These are phyloP conservation scores for Seriola dumerili DNA, from an alignment of 2,113 vertebrate species.

Conservation along the genomic window DNA sequence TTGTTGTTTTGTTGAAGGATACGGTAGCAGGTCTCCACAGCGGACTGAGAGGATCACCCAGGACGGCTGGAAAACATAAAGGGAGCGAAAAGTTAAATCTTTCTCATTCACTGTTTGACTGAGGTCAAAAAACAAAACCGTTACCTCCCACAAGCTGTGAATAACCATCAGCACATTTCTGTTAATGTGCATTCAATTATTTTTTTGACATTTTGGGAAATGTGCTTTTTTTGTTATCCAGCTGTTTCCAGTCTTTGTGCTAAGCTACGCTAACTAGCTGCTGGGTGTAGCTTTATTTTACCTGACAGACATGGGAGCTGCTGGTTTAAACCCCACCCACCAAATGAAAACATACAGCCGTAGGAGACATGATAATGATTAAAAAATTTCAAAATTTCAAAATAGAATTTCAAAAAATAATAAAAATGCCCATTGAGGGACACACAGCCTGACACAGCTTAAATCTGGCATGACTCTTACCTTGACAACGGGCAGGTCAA, in stretches of 20 bases:
- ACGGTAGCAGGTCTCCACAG: constrained; percentile 97
- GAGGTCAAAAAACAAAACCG: background rate
- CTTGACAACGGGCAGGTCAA: constrained; percentile 97
- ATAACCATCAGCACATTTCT: too few relatives aligned
- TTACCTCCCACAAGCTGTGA: background rate
- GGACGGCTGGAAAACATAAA: constrained; percentile 88
- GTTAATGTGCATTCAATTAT: too few relatives aligned
- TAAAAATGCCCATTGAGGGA: background rate
- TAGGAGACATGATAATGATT: too few relatives aligned
- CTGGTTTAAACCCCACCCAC: too few relatives aligned
- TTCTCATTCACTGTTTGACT: background rate
- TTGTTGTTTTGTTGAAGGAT: constrained; percentile 85
- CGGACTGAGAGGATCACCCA: constrained; percentile 96
- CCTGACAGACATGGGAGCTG: too few relatives aligned
- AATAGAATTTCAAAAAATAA: background rate
- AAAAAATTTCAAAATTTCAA: too few relatives aligned
- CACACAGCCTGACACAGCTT: background rate
- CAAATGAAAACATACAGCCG: too few relatives aligned
- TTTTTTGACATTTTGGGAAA: too few relatives aligned
- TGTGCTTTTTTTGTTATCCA: too few relatives aligned
- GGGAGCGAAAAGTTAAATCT: background rate
- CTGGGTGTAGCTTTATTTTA: too few relatives aligned
- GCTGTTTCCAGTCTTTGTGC: too few relatives aligned
- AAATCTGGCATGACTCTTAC: constrained; percentile 72
- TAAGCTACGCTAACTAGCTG: too few relatives aligned